These are phyloP conservation scores for Phaonia tiefii DNA, from an alignment of 2,888 invertebrate species.

Conservation along the genomic window DNA sequence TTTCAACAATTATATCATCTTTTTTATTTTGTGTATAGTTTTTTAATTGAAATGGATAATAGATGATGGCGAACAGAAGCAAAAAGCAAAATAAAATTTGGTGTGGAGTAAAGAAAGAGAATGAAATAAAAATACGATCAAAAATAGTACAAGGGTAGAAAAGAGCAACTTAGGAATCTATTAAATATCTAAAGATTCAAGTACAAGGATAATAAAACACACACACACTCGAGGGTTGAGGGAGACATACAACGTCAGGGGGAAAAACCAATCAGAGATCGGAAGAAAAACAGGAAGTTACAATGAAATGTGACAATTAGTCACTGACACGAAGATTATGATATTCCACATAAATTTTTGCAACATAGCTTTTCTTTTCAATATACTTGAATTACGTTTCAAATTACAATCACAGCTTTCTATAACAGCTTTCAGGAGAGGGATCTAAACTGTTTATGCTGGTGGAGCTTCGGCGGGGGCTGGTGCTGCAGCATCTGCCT, in stretches of 20 bases:
- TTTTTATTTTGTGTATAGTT: slow-evolving; percentile 67
- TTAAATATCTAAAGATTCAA: not conserved
- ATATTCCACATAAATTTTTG: not conserved
- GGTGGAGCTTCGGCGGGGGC: slow-evolving; percentile 69
- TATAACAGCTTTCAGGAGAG: slow-evolving; percentile 41
- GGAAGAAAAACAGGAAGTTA: not conserved
- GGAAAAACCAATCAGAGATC: not conserved
- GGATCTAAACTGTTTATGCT: slow-evolving; percentile 62
- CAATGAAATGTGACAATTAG: slow-evolving; percentile 48
- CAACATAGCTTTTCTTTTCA: slow-evolving; percentile 9
- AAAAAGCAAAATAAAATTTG: slow-evolving; percentile 58
- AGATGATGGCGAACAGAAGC: slow-evolving; percentile 69
- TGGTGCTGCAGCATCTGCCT: slow-evolving; percentile 65
- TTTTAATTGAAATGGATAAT: slow-evolving; percentile 65
- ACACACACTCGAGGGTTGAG: not conserved
- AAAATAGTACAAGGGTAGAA: slow-evolving; percentile 28
- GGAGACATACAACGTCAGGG: slow-evolving; percentile 9
- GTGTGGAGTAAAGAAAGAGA: slow-evolving; percentile 47
- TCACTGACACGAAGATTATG: slow-evolving; percentile 16
- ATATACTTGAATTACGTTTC: not conserved
- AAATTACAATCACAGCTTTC: slow-evolving; percentile 61
- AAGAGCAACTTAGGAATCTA: slow-evolving; percentile 45
- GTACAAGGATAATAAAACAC: slow-evolving; percentile 1
- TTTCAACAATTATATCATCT: slow-evolving; percentile 93
- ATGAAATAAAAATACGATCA: slow-evolving; percentile 49